Base-by-base conservation (phyloP, 1,140 invertebrate species). In the Lutraria rhynchaena region DNA sequence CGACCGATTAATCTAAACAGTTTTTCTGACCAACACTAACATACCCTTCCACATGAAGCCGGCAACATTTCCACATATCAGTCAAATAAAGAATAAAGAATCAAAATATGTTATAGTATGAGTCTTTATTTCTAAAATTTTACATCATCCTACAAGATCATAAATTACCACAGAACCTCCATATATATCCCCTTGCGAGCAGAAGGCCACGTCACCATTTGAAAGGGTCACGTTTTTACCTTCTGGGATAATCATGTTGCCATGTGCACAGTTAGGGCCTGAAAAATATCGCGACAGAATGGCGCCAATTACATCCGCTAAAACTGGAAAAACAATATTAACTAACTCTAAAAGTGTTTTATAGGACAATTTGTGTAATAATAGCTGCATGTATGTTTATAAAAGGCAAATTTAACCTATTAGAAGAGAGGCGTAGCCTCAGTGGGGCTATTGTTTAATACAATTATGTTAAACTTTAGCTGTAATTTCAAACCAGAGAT, bases 231-330 rank as follows among this genome's bases (percentile, higher is more conserved):
- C 57, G 19, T 75, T 75, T 22, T 44, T 9, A 3, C 55, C 55
- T 37, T 75, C 71, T 3, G 71, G 71, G 27, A 75, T 75, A 15
- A 75, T 24, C 7, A 24, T n/a, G 19, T 37, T 57, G 3, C 46
- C n/a, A 33, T 75, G 24, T 5, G 27, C 7, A 61, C 71, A 75
- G 37, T 75, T 75, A 17, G 71, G 71, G 29, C 55, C 71, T 75
- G 44, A 11, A 46, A 60, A 37, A 37, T 7, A 41, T n/a, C n/a
- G 3, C n/a, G 22, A 61, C 3, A 3, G 4, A 61, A 19, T 27
- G 2, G 19, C 31, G 29, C 17, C 19, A 19, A 61, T 22, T 22
- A 31, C 3, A 29, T 17, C 29, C 22, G 31, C 17, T 27, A 3
- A 27, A 61, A 19, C n/a, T 1, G 3, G 17, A 3, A 19, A 4